phyloP scores from a whole-genome alignment of 1,140 invertebrate genomes.

The Protaetia brevitarsis region DNA sequence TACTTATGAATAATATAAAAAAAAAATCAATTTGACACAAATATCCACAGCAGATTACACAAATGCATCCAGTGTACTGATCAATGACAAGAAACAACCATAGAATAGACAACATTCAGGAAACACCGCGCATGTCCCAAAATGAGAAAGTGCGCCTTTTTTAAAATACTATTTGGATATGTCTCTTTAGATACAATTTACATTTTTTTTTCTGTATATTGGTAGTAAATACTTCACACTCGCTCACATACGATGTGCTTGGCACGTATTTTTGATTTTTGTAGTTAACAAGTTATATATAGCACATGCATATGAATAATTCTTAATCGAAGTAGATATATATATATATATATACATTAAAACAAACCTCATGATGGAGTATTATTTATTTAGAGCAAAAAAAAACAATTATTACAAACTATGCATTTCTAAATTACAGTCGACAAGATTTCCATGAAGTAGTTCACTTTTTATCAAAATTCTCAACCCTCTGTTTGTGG shows the following conservation, averaged over 20 bases:
- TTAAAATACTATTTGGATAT: too few relatives aligned
- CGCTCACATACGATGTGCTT: too few relatives aligned
- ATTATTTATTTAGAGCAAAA: slow-evolving; percentile 16
- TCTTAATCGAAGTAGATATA: too few relatives aligned
- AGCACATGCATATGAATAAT: too few relatives aligned
- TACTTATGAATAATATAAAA: slow-evolving; percentile 24
- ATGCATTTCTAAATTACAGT: neutral
- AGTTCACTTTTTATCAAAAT: slow-evolving; percentile 47
- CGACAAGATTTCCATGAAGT: neutral
- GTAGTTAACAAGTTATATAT: too few relatives aligned
- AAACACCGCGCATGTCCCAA: slow-evolving; percentile 14
- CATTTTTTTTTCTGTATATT: too few relatives aligned
- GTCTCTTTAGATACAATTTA: too few relatives aligned
- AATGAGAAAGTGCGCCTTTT: neutral
- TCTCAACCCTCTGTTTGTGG: slow-evolving; percentile 62
- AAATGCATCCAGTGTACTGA: slow-evolving; percentile 40
- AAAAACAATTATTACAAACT: neutral
- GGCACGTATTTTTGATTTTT: too few relatives aligned
- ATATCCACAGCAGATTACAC: slow-evolving; percentile 34
- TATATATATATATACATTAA: too few relatives aligned
- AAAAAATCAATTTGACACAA: slow-evolving; percentile 40
- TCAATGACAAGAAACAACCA: slow-evolving; percentile 30
- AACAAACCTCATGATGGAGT: too few relatives aligned
- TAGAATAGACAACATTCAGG: slow-evolving; percentile 21
- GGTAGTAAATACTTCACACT: too few relatives aligned